phyloP scores from a whole-genome alignment of 2,797 vertebrate genomes.

The Tenualosa thibaudeaui region DNA sequence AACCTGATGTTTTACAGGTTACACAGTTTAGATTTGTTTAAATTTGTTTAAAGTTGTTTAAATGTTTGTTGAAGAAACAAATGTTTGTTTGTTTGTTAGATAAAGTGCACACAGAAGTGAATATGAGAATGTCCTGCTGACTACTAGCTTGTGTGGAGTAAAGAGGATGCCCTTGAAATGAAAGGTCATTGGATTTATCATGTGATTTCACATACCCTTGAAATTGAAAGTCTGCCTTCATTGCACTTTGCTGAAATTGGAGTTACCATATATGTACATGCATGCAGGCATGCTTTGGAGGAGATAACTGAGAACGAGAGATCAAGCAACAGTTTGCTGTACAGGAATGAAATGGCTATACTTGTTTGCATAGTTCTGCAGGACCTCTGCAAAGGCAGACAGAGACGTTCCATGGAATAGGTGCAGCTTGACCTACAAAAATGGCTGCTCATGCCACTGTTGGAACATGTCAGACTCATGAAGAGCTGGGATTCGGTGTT shows the following conservation, averaged over 20 bases:
- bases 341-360: not conserved
- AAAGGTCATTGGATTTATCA: not conserved
- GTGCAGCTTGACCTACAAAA: not conserved
- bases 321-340: not conserved
- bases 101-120: not conserved
- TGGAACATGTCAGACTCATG: conserved; percentile 14
- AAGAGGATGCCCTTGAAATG: not conserved
- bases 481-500: not conserved
- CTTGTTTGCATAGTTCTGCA: conserved; percentile 3
- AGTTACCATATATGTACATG: not conserved
- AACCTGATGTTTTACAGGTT: not conserved
- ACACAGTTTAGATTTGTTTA: not conserved
- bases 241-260: not conserved
- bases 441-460: not conserved
- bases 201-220: not conserved
- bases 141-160: not conserved
- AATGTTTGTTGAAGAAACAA: not conserved
- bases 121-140: not conserved
- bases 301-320: not conserved
- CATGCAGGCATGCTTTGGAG: not conserved
- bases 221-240: not conserved
- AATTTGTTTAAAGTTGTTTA: not conserved
- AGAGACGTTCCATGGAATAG: not conserved
- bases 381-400: not conserved
- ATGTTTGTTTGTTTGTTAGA: too few species aligned